Percentiles rank a stretch among this genome's conserved stretches.
These are phyloP conservation scores for Macropis europaea DNA, from an alignment of 2,888 invertebrate species.

Conservation along the genomic window DNA sequence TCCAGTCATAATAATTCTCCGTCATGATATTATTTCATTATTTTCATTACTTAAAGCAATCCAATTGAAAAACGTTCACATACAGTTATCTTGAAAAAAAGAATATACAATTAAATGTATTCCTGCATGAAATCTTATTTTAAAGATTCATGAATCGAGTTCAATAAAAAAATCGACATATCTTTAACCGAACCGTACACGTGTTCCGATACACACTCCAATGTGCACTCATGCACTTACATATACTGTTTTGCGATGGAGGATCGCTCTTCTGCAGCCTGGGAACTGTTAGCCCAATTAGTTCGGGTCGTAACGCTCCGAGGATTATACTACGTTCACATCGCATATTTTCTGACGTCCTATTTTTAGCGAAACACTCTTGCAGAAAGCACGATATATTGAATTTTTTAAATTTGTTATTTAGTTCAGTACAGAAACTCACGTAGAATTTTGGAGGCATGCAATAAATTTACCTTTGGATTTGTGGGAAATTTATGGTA, in stretches of 20 bases:
- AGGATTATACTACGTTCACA: constrained; percentile 68
- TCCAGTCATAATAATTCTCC: too few species aligned
- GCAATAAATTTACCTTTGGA: neutral
- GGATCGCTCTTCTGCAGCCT: constrained; percentile 60
- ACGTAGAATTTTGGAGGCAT: neutral
- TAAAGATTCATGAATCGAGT: constrained; percentile 21
- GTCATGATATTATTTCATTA: too few species aligned
- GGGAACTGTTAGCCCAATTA: constrained; percentile 74
- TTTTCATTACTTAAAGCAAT: too few species aligned
- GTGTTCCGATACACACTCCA: constrained; percentile 18
- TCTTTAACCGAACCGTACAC: constrained; percentile 27
- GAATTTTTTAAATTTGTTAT: neutral
- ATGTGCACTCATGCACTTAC: constrained; percentile 10
- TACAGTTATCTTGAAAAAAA: too few species aligned
- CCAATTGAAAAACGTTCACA: too few species aligned
- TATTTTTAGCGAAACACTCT: constrained; percentile 42
- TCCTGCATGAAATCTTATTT: neutral
- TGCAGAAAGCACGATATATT: constrained; percentile 19
- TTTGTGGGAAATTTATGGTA: neutral
- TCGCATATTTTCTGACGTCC: constrained; percentile 43
- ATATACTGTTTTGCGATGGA: constrained; percentile 50
- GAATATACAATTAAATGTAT: neutral
- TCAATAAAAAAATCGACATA: neutral
- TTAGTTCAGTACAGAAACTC: neutral
- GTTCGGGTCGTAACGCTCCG: constrained; percentile 70